Percentiles rank a stretch among this genome's conserved stretches.
phyloP scores from a whole-genome alignment of 2,113 vertebrate species.

The Myxocyprinus asiaticus region DNA sequence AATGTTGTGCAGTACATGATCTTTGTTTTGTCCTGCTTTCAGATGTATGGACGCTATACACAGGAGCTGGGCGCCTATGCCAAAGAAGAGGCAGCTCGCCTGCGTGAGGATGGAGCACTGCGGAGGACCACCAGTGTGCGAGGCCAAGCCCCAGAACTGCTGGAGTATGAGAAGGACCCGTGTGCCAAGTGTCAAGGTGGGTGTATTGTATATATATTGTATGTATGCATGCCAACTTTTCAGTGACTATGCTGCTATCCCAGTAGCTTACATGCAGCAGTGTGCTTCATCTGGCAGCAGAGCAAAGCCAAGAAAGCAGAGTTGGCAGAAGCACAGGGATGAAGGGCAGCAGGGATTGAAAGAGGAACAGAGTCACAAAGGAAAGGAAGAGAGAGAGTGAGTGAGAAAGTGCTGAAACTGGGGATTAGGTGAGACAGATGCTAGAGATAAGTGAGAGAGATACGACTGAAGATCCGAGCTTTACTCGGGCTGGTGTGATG shows the following conservation, averaged over 20 bases:
- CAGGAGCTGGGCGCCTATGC: conserved; percentile 94
- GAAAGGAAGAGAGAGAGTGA: conserved; percentile 3
- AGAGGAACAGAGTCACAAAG: neutral
- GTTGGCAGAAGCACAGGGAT: neutral
- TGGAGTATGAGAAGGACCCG: conserved; percentile 86
- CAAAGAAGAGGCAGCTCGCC: conserved; percentile 92
- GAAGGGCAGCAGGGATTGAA: neutral
- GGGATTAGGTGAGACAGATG: conserved; percentile 17
- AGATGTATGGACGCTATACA: conserved; percentile 98
- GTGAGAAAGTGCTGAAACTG: conserved; percentile 4
- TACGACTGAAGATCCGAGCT: conserved; percentile 1
- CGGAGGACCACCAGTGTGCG: conserved; percentile 73
- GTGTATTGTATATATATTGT: conserved; percentile 50
- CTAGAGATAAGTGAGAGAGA: conserved; percentile 11
- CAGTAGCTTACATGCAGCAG: neutral
- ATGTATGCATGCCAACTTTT: neutral
- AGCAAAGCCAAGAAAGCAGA: conserved; percentile 2
- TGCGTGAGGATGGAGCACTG: conserved; percentile 80
- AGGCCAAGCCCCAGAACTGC: conserved; percentile 76
- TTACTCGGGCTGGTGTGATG: neutral
- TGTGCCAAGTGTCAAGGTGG: conserved; percentile 87
- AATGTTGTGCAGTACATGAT: neutral
- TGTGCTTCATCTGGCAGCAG: neutral
- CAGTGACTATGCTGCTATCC: neutral
- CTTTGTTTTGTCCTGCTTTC: conserved; percentile 13